These are phyloP conservation scores for Diplogasteroides magnus DNA, from an alignment of 1,140 invertebrate genomes.

Conservation along the genomic window DNA sequence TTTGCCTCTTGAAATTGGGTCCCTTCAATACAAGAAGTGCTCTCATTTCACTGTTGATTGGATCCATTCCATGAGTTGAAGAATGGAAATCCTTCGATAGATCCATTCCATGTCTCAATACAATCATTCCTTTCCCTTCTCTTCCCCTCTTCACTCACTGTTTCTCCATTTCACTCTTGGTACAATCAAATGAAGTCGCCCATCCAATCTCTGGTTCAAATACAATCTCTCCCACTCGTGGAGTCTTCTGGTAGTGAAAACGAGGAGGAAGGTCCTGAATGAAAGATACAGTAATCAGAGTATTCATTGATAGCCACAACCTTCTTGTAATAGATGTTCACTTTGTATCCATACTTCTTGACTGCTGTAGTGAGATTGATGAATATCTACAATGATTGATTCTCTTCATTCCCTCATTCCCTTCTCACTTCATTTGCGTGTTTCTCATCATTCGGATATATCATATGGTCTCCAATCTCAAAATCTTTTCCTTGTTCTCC, in stretches of 20 bases:
- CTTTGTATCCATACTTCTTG: conserved; percentile 14
- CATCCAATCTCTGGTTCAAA: conserved; percentile 24
- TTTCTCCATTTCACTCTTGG: conserved; percentile 10
- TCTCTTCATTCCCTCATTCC: no score
- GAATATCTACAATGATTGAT: no score
- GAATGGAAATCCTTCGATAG: no score
- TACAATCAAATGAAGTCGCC: conserved; percentile 21
- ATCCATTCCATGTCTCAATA: no score
- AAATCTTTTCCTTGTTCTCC: conserved; percentile 2
- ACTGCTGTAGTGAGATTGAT: conserved; percentile 14
- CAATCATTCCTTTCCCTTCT: neutral
- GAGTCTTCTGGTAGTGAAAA: conserved; percentile 18
- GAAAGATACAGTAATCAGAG: conserved; percentile 4
- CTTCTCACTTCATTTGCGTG: conserved; percentile 17
- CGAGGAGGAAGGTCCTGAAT: conserved; percentile 17
- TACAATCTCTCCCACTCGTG: conserved; percentile 17
- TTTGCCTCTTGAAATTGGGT: conserved; percentile 10
- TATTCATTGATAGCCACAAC: conserved; percentile 5
- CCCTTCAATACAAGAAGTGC: conserved; percentile 22
- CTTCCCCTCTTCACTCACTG: neutral
- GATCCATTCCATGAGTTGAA: conserved; percentile 28
- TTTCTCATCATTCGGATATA: conserved; percentile 20
- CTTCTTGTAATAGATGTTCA: conserved; percentile 23
- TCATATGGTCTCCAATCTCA: conserved; percentile 28
- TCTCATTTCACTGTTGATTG: conserved; percentile 21